phyloP scores from a whole-genome alignment of 37 sponge, comb jelly and placozoan species.

The Ianthella basta region DNA sequence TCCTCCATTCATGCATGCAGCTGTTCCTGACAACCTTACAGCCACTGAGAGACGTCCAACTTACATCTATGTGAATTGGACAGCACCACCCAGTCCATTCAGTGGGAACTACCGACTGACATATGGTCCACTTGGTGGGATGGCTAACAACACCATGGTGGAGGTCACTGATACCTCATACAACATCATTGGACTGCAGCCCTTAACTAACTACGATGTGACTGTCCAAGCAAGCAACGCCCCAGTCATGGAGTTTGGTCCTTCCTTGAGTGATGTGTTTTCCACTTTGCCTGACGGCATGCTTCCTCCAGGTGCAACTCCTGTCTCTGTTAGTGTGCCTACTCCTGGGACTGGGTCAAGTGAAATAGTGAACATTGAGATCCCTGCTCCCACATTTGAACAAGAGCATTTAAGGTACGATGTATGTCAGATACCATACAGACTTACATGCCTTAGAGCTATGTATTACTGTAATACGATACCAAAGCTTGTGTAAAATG shows the following conservation, averaged over 20 bases:
- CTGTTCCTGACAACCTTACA: slow-evolving; percentile 4
- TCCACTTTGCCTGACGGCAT: background rate
- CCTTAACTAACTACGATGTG: background rate
- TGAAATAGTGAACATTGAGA: too few relatives aligned
- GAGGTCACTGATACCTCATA: background rate
- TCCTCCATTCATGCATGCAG: background rate
- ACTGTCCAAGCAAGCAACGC: background rate
- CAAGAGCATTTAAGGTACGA: too few relatives aligned
- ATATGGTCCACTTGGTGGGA: background rate
- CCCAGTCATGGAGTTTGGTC: background rate
- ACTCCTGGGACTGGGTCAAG: too few relatives aligned
- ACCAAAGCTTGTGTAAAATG: too few relatives aligned
- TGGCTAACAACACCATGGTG: too few relatives aligned
- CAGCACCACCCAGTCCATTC: slow-evolving; percentile 12
- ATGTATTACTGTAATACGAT: too few relatives aligned
- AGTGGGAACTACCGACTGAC: slow-evolving; percentile 3
- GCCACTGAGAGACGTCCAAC: background rate
- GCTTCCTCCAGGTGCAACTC: background rate
- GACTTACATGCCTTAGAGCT: too few relatives aligned
- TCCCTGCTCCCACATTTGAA: too few relatives aligned
- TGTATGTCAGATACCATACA: too few relatives aligned
- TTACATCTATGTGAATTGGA: background rate
- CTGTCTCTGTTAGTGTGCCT: too few relatives aligned
- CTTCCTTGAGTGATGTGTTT: background rate
- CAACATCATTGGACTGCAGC: background rate